These are phyloP conservation scores for Teleiodes luculella DNA, from an alignment of 2,888 invertebrate species.

Conservation along the genomic window DNA sequence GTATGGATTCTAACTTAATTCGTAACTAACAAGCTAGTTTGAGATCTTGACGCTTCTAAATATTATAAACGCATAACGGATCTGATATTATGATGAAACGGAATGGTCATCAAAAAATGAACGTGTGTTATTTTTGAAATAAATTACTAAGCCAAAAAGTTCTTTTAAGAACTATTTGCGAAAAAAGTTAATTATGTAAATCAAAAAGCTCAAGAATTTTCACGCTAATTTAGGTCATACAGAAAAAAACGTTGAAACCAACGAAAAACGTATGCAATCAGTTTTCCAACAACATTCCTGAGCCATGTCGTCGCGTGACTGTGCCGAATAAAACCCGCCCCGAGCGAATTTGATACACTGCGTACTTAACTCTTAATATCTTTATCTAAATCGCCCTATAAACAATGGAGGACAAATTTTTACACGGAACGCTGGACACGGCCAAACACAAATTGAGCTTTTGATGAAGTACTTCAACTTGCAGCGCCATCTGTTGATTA, in stretches of 20 bases:
- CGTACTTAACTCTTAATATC: constrained; percentile 66
- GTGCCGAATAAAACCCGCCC: constrained; percentile 50
- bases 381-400: constrained; percentile 67
- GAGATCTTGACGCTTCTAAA: neutral
- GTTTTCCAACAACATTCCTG: constrained; percentile 59
- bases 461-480: neutral
- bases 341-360: constrained; percentile 68
- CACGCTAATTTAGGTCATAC: neutral
- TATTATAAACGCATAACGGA: too few species aligned
- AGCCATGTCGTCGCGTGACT: constrained; percentile 68
- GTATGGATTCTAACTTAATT: too few species aligned
- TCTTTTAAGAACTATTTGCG: too few species aligned
- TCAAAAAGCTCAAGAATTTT: too few species aligned
- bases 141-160: too few species aligned
- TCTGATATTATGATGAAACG: too few species aligned
- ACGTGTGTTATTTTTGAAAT: too few species aligned
- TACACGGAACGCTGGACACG: constrained; percentile 28
- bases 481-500: neutral
- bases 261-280: constrained; percentile 42
- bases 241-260: constrained; percentile 15
- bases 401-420: constrained; percentile 52
- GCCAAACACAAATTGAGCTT: constrained; percentile 11
- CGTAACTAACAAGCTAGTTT: too few species aligned
- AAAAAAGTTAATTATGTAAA: too few species aligned
- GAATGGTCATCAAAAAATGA: too few species aligned